A percentile compares a stretch with the other conserved stretches of the same genome.
Conservation (phyloP, 2,888 invertebrate species). For the Parascotia fuliginaria region DNA sequence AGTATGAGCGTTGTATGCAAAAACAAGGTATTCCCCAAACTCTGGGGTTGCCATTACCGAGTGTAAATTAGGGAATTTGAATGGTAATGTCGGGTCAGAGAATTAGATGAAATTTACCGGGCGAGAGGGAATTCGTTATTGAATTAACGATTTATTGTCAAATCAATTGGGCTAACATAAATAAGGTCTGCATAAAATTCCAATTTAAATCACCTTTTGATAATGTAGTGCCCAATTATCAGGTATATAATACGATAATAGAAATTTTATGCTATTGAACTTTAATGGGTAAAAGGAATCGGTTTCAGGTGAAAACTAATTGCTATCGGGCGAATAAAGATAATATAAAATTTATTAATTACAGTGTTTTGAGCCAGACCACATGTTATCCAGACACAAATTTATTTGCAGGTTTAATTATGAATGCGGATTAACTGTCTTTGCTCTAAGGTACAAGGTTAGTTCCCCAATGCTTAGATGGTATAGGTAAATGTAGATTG, state of each 20-base stretch:
- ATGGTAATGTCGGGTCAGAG: constrained; percentile 53
- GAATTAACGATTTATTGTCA: constrained; percentile 45
- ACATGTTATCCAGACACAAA: too few relatives aligned
- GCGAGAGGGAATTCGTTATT: constrained; percentile 47
- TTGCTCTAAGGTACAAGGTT: too few relatives aligned
- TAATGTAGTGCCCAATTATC: constrained; percentile 30
- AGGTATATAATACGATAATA: constrained; percentile 5
- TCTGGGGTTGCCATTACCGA: constrained; percentile 46
- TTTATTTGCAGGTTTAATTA: too few relatives aligned
- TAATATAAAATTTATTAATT: too few relatives aligned
- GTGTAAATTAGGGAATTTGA: constrained; percentile 58
- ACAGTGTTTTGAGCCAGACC: too few relatives aligned
- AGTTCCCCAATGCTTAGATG: too few relatives aligned
- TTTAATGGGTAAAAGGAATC: not conserved
- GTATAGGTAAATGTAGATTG: too few relatives aligned
- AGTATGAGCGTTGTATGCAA: constrained; percentile 28
- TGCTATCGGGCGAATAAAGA: too few relatives aligned
- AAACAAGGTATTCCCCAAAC: constrained; percentile 31
- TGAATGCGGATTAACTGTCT: too few relatives aligned
- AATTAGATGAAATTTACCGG: constrained; percentile 34
- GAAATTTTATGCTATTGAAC: constrained; percentile 9
- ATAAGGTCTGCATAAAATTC: constrained; percentile 34
- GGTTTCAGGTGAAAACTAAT: too few relatives aligned
- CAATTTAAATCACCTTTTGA: constrained; percentile 12
- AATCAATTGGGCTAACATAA: constrained; percentile 39